Evolutionary conservation across 1,140 invertebrate species (phyloP).

Genomic region (Orchestia grillus): DNA sequence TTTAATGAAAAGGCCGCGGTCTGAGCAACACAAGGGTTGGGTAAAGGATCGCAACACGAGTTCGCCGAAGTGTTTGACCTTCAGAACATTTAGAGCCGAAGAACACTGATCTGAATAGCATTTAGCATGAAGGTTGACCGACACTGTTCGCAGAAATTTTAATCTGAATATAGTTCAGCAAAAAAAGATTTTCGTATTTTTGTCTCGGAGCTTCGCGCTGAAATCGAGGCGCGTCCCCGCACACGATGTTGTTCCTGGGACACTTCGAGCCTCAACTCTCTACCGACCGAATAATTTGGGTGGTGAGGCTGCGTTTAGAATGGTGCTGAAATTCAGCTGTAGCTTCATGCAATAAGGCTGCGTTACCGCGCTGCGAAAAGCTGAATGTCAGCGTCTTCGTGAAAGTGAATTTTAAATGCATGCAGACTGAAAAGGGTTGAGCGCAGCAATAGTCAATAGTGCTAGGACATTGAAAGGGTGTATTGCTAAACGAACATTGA

Average conservation of each 20-base stretch:
- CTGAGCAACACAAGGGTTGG: neutral
- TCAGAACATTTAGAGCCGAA: neutral
- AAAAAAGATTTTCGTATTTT: neutral
- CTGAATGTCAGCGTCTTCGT: no score
- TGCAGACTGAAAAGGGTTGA: no score
- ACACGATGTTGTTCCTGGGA: neutral
- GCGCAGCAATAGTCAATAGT: neutral
- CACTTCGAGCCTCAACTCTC: no score
- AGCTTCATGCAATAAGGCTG: no score
- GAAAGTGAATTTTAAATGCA: no score
- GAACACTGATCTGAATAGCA: neutral
- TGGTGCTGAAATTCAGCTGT: no score
- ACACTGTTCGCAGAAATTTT: neutral
- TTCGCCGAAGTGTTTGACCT: neutral
- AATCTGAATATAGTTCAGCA: neutral
- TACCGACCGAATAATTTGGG: no score
- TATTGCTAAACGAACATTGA: neutral
- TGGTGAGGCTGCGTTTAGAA: no score
- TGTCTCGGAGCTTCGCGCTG: neutral
- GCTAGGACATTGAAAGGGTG: neutral
- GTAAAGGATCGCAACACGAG: neutral
- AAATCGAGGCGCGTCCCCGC: neutral
- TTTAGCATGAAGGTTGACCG: neutral
- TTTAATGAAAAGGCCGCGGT: neutral
- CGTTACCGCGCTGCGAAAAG: no score